phyloP scores from a whole-genome alignment of 2,888 invertebrate genomes.

The Phyto melanocephala region DNA sequence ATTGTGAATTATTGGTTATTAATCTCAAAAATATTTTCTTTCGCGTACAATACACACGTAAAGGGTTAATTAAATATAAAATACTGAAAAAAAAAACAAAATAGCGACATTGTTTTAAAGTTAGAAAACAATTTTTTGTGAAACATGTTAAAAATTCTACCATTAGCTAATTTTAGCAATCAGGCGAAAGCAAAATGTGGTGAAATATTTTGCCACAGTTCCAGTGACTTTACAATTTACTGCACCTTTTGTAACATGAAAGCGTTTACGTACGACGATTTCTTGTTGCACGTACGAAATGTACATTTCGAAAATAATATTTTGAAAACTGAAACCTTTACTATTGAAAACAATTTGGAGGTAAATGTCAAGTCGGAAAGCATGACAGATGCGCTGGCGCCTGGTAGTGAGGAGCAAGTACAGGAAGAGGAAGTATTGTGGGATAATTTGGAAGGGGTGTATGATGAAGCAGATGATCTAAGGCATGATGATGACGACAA shows the following conservation, averaged over 20 bases:
- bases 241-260: conserved; percentile 74
- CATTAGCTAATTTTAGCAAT: conserved; percentile 37
- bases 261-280: conserved; percentile 72
- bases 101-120: not conserved
- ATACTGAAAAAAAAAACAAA: not conserved
- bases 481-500: conserved; percentile 3
- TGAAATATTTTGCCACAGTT: conserved; percentile 73
- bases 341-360: conserved; percentile 30
- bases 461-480: conserved; percentile 33
- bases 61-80: conserved; percentile 56
- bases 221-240: conserved; percentile 72
- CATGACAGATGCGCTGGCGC: not conserved
- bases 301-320: conserved; percentile 70
- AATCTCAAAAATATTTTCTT: not conserved
- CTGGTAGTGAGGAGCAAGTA: not conserved
- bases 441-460: conserved; percentile 33
- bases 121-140: not conserved
- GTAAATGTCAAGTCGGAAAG: conserved; percentile 53
- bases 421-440: conserved; percentile 34
- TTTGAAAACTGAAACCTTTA: conserved; percentile 48
- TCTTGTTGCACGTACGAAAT: conserved; percentile 73
- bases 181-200: conserved; percentile 73
- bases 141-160: conserved; percentile 57
- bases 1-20: conserved; percentile 44
- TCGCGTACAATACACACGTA: conserved; percentile 18